These are phyloP conservation scores for Pogonomyrmex barbatus DNA, from an alignment of 1,140 invertebrate species.

Conservation along the genomic window DNA sequence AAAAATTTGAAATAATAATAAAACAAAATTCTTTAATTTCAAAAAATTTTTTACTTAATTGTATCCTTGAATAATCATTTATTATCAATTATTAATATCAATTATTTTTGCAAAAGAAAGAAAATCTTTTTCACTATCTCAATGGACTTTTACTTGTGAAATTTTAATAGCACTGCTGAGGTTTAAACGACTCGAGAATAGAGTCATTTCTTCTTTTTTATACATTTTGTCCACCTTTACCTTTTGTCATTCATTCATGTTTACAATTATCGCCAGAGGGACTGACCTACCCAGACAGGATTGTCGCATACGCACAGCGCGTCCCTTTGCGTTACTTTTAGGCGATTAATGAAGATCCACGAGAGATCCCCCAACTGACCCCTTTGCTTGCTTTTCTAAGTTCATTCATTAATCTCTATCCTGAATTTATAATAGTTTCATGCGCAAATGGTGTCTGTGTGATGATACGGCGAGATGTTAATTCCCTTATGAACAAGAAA, in stretches of 20 bases:
- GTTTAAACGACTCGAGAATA: conserved; percentile 4
- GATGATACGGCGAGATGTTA: conserved; percentile 29
- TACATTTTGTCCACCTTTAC: conserved; percentile 21
- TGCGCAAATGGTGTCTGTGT: background rate
- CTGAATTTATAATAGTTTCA: conserved; percentile 37
- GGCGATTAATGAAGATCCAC: conserved; percentile 55
- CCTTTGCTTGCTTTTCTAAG: conserved; percentile 44
- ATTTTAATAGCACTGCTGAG: conserved; percentile 1
- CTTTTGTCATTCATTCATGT: conserved; percentile 42
- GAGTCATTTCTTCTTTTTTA: conserved; percentile 18
- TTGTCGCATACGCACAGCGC: conserved; percentile 59
- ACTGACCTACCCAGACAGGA: conserved; percentile 59
- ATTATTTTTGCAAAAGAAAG: too few relatives aligned
- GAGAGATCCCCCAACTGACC: conserved; percentile 24
- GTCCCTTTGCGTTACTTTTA: conserved; percentile 56
- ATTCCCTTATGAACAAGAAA: conserved; percentile 12
- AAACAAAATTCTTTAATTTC: background rate
- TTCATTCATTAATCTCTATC: conserved; percentile 52
- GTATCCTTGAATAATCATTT: background rate
- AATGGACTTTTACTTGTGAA: conserved; percentile 11
- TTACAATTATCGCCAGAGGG: conserved; percentile 54
- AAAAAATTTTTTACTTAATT: background rate
- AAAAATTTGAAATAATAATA: background rate
- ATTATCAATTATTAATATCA: too few relatives aligned
- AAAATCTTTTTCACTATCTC: background rate